phyloP scores from a whole-genome alignment of 2,797 vertebrate genomes.

The Parotocinclus haroldoi region DNA sequence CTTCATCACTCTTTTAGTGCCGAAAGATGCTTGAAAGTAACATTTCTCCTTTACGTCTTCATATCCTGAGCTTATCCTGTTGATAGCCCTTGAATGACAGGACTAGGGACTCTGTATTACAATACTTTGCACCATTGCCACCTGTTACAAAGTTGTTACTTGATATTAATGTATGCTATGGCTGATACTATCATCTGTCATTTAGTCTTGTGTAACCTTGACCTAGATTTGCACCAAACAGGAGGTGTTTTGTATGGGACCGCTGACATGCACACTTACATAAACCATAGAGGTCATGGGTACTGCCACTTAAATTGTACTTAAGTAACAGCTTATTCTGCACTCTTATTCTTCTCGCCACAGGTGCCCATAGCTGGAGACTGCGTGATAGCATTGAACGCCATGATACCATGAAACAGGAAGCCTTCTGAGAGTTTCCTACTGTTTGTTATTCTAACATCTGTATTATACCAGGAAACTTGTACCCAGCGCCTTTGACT shows the following conservation, averaged over 20 bases:
- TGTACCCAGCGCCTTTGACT: constrained; percentile 29
- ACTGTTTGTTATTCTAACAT: constrained; percentile 45
- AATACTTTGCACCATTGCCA: too few relatives aligned
- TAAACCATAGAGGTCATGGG: constrained; percentile 14
- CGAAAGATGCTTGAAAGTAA: background rate
- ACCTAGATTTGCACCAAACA: background rate
- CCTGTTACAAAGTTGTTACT: too few relatives aligned
- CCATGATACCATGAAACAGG: constrained; percentile 36
- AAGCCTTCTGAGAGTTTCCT: constrained; percentile 47
- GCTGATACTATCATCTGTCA: too few relatives aligned
- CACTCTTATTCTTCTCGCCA: constrained; percentile 20
- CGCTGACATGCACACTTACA: background rate
- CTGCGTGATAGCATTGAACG: constrained; percentile 29
- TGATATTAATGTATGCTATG: too few relatives aligned
- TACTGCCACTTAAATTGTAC: background rate
- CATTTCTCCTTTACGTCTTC: too few relatives aligned
- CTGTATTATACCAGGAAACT: constrained; percentile 44
- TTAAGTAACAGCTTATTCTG: background rate
- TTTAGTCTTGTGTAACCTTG: background rate
- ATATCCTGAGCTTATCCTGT: too few relatives aligned
- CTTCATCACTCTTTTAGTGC: constrained; percentile 23
- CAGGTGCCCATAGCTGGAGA: constrained; percentile 13
- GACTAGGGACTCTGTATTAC: too few relatives aligned
- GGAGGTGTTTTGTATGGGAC: background rate
- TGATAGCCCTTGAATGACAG: background rate